Percentiles rank a stretch among this genome's conserved stretches.
These are phyloP conservation scores for Scylla paramamosain DNA, from an alignment of 1,140 invertebrate genomes.

Conservation along the genomic window DNA sequence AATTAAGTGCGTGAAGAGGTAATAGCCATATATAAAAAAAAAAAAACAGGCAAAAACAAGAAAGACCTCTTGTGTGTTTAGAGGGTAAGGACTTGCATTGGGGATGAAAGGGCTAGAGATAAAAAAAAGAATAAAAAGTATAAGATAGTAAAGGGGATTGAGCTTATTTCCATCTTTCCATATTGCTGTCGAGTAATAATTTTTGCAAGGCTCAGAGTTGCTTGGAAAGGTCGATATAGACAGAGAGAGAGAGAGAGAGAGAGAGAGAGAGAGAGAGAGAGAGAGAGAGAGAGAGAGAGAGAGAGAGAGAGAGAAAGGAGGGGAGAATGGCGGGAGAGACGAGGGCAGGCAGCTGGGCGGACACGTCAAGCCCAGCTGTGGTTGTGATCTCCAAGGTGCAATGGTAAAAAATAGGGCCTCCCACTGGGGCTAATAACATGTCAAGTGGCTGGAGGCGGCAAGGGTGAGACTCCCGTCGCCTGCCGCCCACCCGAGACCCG, in stretches of 20 bases:
- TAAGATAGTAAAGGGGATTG: too few species aligned
- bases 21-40: too few species aligned
- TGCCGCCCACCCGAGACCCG: neutral
- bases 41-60: too few species aligned
- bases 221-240: neutral
- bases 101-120: too few species aligned
- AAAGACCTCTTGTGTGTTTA: too few species aligned
- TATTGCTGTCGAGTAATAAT: too few species aligned
- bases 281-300: slow-evolving; percentile 8
- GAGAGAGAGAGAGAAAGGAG: neutral
- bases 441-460: slow-evolving; percentile 50
- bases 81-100: too few species aligned
- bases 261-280: slow-evolving; percentile 15
- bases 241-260: neutral
- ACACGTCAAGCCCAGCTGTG: slow-evolving; percentile 71
- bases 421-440: slow-evolving; percentile 61
- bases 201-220: too few species aligned
- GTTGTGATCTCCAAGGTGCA: slow-evolving; percentile 72
- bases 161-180: too few species aligned
- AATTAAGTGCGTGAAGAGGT: too few species aligned
- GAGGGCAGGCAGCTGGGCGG: slow-evolving; percentile 68
- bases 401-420: slow-evolving; percentile 67
- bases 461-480: slow-evolving; percentile 53
- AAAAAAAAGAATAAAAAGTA: too few species aligned
- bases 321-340: slow-evolving; percentile 25